These are phyloP conservation scores for Salticus scenicus DNA, from an alignment of 2,888 invertebrate species.

Conservation along the genomic window DNA sequence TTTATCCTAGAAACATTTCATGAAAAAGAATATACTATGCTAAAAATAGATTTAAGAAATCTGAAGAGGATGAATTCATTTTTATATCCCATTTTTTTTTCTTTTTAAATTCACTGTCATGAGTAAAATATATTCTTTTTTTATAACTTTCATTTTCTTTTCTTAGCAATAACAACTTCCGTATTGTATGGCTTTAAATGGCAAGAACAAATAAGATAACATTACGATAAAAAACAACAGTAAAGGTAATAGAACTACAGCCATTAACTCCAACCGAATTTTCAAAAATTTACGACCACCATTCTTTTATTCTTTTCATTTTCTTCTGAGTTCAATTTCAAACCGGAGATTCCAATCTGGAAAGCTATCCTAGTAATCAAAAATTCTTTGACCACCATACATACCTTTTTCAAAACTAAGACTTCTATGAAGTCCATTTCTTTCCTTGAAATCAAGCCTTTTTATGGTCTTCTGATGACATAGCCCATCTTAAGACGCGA, in stretches of 20 bases:
- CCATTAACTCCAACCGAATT: conserved; percentile 59
- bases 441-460: conserved; percentile 56
- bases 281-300: conserved; percentile 59
- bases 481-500: not conserved
- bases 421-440: conserved; percentile 2
- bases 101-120: conserved; percentile 43
- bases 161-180: conserved; percentile 32
- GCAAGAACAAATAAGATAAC: conserved; percentile 58
- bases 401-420: not conserved
- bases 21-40: too few relatives aligned
- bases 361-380: conserved; percentile 51
- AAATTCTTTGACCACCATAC: conserved; percentile 22
- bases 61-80: conserved; percentile 44
- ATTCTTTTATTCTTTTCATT: conserved; percentile 25
- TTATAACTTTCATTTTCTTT: conserved; percentile 25
- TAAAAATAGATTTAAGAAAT: conserved; percentile 29
- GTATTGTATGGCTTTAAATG: conserved; percentile 51
- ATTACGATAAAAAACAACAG: conserved; percentile 34
- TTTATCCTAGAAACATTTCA: too few relatives aligned
- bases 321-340: conserved; percentile 49
- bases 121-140: conserved; percentile 51
- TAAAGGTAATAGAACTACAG: conserved; percentile 20
- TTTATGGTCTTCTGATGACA: conserved; percentile 43
- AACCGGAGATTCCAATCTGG: conserved; percentile 61
- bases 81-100: conserved; percentile 35